phyloP scores from a whole-genome alignment of 2,888 invertebrate genomes.

The Pelosia muscerda region DNA sequence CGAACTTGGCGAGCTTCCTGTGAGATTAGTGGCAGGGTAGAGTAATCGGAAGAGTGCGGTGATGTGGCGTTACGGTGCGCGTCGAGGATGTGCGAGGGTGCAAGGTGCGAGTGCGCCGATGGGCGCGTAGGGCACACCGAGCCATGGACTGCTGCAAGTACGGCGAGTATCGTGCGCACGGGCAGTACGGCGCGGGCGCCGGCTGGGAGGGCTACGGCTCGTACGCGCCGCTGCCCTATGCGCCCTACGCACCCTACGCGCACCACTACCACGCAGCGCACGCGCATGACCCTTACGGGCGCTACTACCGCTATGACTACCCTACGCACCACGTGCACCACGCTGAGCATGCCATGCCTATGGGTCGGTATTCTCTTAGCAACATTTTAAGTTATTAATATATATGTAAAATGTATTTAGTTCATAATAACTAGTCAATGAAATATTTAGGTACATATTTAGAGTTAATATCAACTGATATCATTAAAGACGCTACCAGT shows the following conservation, averaged over 20 bases:
- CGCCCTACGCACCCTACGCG: constrained; percentile 69
- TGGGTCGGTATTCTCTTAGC: constrained; percentile 70
- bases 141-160: constrained; percentile 85
- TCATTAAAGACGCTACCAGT: background rate
- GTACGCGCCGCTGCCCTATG: constrained; percentile 67
- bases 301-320: constrained; percentile 83
- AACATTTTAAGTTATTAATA: background rate
- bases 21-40: constrained; percentile 46
- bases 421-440: background rate
- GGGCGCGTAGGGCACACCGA: constrained; percentile 70
- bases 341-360: constrained; percentile 78
- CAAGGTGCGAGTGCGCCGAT: constrained; percentile 67
- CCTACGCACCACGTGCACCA: constrained; percentile 77
- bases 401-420: constrained; percentile 2
- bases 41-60: constrained; percentile 61
- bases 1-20: constrained; percentile 38
- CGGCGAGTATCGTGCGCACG: constrained; percentile 81
- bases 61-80: constrained; percentile 68
- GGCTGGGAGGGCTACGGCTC: constrained; percentile 72
- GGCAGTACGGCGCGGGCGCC: constrained; percentile 67
- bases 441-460: no score
- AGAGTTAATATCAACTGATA: background rate
- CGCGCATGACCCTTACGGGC: constrained; percentile 80
- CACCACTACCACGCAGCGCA: constrained; percentile 72
- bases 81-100: constrained; percentile 61